Percentiles rank a stretch among this genome's conserved stretches.
Evolutionary conservation across 92 coral and sea anemone genomes (phyloP).

Genomic region (Epizoanthus stellaris): DNA sequence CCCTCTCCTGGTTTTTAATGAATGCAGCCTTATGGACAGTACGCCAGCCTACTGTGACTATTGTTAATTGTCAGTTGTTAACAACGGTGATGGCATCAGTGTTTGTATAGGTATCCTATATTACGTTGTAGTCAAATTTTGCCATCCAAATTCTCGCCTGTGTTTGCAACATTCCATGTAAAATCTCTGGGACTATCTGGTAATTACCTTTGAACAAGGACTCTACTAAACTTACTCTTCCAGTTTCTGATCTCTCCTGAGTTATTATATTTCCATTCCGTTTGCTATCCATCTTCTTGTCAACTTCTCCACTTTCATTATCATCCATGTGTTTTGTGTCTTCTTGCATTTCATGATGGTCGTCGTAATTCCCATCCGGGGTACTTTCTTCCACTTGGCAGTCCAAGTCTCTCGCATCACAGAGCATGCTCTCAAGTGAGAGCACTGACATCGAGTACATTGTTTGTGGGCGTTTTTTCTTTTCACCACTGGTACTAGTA

Average conservation of each 20-base stretch:
- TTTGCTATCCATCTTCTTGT: conserved; percentile 33
- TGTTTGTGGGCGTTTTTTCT: not conserved
- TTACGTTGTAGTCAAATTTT: no score
- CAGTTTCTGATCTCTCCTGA: conserved; percentile 83
- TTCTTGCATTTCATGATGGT: not conserved
- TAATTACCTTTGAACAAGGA: not conserved
- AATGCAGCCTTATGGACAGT: no score
- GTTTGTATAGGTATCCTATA: no score
- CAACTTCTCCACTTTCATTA: not conserved
- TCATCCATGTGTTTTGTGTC: not conserved
- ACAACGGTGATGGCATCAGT: no score
- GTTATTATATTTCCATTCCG: conserved; percentile 63
- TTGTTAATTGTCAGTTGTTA: no score
- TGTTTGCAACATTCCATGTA: no score
- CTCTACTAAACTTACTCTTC: conserved; percentile 67
- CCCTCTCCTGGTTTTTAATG: no score
- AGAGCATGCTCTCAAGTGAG: conserved; percentile 21
- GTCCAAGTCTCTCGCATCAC: conserved; percentile 33
- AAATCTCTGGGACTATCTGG: not conserved
- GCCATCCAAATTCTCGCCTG: no score
- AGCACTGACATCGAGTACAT: not conserved
- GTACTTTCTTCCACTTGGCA: conserved; percentile 1
- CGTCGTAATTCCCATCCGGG: not conserved
- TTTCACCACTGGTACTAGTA: not conserved
- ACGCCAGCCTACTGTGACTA: no score